Evolutionary conservation across 2,113 vertebrate species (phyloP).

Genomic region (Rafetus swinhoei): DNA sequence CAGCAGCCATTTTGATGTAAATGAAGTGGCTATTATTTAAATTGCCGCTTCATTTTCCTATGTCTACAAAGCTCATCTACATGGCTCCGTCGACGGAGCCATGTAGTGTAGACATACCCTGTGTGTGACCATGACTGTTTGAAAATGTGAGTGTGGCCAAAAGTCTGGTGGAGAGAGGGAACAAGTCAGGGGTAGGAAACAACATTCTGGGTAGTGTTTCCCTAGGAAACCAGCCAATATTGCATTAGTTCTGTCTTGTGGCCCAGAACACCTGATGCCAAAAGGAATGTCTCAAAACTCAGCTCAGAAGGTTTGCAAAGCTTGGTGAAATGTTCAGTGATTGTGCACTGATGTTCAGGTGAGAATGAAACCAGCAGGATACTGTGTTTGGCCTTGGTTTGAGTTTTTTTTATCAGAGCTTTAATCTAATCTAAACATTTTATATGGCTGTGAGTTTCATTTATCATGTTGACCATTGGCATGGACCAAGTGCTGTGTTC

Average conservation of each 20-base stretch:
- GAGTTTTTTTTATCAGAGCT: conserved; percentile 16
- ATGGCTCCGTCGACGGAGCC: too few species aligned
- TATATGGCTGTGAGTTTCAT: not conserved
- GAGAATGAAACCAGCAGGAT: conserved; percentile 17
- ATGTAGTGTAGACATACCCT: not conserved
- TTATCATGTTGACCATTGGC: not conserved
- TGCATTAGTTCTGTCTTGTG: conserved; percentile 70
- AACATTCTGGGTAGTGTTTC: conserved; percentile 48
- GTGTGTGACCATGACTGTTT: conserved; percentile 8
- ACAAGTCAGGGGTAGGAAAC: not conserved
- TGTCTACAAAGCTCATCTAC: too few species aligned
- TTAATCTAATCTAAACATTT: not conserved
- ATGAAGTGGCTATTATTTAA: too few species aligned
- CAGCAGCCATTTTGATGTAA: too few species aligned
- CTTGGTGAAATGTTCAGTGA: conserved; percentile 53
- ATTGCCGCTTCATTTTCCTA: too few species aligned
- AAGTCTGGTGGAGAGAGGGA: not conserved
- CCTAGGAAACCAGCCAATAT: conserved; percentile 71
- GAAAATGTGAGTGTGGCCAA: conserved; percentile 18
- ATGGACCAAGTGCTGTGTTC: not conserved
- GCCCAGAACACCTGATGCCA: conserved; percentile 67
- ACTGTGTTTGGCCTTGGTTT: not conserved
- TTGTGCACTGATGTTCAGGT: conserved; percentile 24
- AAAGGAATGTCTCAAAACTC: conserved; percentile 73
- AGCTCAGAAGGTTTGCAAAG: conserved; percentile 67